Conservation (phyloP, 2,888 invertebrate genomes). For the Erannis defoliaria region DNA sequence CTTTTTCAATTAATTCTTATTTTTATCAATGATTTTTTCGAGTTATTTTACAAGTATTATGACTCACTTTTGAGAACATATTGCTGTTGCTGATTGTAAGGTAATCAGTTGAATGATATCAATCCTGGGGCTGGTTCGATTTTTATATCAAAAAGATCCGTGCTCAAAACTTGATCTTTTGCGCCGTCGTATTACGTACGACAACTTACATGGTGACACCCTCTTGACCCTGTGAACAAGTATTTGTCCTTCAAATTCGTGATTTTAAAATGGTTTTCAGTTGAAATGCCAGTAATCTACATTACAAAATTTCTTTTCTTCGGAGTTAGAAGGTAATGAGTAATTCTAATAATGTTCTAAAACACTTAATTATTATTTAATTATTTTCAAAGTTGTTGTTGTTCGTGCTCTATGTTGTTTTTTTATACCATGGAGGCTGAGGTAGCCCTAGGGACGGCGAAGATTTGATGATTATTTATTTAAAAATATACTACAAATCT, state of each 20-base stretch:
- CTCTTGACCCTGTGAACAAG: conserved; percentile 31
- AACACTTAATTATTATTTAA: too few relatives aligned
- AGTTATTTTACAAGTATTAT: background rate
- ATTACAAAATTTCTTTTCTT: background rate
- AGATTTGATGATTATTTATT: too few relatives aligned
- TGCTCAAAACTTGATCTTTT: conserved; percentile 47
- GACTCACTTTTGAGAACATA: conserved; percentile 12
- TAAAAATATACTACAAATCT: too few relatives aligned
- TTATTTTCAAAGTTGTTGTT: too few relatives aligned
- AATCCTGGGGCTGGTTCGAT: conserved; percentile 45
- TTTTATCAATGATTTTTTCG: background rate
- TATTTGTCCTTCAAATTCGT: background rate
- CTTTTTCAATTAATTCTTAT: too few relatives aligned
- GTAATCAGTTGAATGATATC: conserved; percentile 20
- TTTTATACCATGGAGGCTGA: too few relatives aligned
- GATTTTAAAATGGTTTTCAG: background rate
- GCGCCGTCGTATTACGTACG: background rate
- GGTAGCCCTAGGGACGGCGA: too few relatives aligned
- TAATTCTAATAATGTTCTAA: too few relatives aligned
- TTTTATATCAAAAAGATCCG: conserved; percentile 56
- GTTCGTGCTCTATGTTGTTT: too few relatives aligned
- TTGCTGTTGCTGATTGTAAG: conserved; percentile 3
- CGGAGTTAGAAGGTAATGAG: too few relatives aligned
- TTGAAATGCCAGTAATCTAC: background rate
- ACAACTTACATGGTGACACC: conserved; percentile 11